These are phyloP conservation scores for Camponotus floridanus DNA, from an alignment of 1,140 invertebrate species.

Conservation along the genomic window DNA sequence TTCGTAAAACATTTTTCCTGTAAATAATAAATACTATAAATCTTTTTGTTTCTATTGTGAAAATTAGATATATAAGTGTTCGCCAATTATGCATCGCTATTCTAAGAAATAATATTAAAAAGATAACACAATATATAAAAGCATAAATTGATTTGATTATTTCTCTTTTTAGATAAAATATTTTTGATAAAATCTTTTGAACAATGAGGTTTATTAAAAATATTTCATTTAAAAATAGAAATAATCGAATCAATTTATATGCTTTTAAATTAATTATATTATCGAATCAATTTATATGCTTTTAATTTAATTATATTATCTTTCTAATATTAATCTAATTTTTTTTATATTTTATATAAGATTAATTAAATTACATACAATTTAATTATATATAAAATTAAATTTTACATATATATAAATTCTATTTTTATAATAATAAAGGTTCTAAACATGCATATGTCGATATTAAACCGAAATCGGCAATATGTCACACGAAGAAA, in stretches of 20 bases:
- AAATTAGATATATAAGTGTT: too few species aligned
- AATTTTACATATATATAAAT: not conserved
- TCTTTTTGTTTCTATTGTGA: too few species aligned
- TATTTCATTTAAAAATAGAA: not conserved
- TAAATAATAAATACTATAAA: too few species aligned
- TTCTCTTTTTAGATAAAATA: too few species aligned
- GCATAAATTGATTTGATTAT: too few species aligned
- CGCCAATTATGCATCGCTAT: too few species aligned
- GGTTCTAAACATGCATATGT: not conserved
- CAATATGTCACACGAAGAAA: not conserved
- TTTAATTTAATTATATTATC: not conserved
- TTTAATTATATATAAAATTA: too few species aligned
- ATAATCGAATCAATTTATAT: not conserved
- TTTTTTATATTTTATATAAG: not conserved
- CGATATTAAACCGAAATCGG: not conserved
- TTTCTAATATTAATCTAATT: not conserved
- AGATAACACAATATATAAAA: too few species aligned
- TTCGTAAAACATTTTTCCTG: not conserved
- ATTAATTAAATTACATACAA: not conserved
- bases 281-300: not conserved
- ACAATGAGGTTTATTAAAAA: too few species aligned
- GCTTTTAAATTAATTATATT: not conserved
- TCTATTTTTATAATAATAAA: constrained; percentile 11
- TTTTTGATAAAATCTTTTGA: too few species aligned
- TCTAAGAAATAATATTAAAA: too few species aligned